Base-by-base conservation (phyloP, 2,888 invertebrate genomes). In the Neuroscelio doddi region DNA sequence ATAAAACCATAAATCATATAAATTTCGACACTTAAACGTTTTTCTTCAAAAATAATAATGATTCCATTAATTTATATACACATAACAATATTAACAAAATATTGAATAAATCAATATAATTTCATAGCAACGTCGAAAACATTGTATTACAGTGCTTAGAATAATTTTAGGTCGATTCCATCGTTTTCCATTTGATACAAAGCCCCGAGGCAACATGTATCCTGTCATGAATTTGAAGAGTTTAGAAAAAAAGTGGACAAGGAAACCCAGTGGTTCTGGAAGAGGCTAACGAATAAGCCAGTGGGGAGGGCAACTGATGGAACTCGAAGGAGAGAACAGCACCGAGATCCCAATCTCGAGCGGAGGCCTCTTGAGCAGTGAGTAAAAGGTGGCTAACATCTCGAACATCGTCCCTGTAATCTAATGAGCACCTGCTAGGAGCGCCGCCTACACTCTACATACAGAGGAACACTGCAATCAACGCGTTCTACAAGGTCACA, bases 381-480 rank as follows among this genome's bases (percentile, higher is more conserved):
- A 79, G 80, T 77, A 79, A 79, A 80, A 79, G 80, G 80, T 78
- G 79, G 79, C 77, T 75, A 78, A 78, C 77, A 78, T 77, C 75
- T 74, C 76, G 78, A 79, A 80, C 79, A 80, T 77, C 79, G 78
- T 80, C 80, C 72, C 78, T 74, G 78, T 80, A 80, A 80, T 79
- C 79, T 80, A 80, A 80, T 80, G 80, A 80, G 80, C 80, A 80
- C 80, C 80, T 80, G 80, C 80, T 79, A 78, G 79, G 74, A 72
- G 66, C 77, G 76, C 78, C 79, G 79, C 80, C 79, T 77, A 80
- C 80, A 78, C 77, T 74, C 67, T 74, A 68, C 69, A 72, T 70
- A 74, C 73, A 74, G 61, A 50, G 56, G 57, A 56, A 69, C 66
- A 66, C 49, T 64, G 62, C 58, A 49, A 62, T 66, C 64, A 55